Base-by-base conservation (phyloP, 2,113 vertebrate species). In the Fulmarus glacialis region DNA sequence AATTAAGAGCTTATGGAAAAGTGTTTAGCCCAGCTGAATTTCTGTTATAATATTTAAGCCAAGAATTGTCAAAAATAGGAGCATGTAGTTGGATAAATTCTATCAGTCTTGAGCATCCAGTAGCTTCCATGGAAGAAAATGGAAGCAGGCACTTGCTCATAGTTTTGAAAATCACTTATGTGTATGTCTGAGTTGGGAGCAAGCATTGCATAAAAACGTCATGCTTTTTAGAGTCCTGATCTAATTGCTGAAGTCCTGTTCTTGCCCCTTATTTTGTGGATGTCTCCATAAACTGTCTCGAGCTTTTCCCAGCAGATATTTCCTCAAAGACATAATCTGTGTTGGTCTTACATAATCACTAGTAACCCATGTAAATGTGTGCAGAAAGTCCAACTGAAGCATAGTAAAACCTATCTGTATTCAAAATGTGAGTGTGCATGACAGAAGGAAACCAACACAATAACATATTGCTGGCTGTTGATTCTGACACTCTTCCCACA, bases 401-500 rank as follows among this genome's bases (percentile, higher is more conserved):
- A 62, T 68, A 62, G 67, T 29, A 79, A 90, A 93, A 20, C 42
- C 38, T n/a, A 6, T 85, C 68, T 79, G 47, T 74, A n/a, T 80
- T 72, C 82, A 63, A 74, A 64, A 58, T 67, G 45, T 56, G 60
- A 88, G 47, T n/a, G n/a, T 53, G 34, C 3, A 3, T 2, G 45
- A 82, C 78, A 88, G 90, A 87, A 90, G 82, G 78, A 90, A 92
- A 50, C 60, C 78, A 66, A 38, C 66, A 72, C 71, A 85, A 22
- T 75, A 79, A 52, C 60, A 82, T 87, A 82, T 66, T 96, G 85
- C 70, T 95, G 85, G 60, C 70, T 92, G 85, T 95, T 97, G 92
- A n/a, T 93, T 84, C 95, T 94, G 73, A 82, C 79, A 7, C 43
- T 71, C 73, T 62, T 95, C 90, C 63, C 81, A 84, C 90, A 63